These are phyloP conservation scores for Pachyramphus minor DNA, from an alignment of 2,113 vertebrate genomes.

Conservation along the genomic window DNA sequence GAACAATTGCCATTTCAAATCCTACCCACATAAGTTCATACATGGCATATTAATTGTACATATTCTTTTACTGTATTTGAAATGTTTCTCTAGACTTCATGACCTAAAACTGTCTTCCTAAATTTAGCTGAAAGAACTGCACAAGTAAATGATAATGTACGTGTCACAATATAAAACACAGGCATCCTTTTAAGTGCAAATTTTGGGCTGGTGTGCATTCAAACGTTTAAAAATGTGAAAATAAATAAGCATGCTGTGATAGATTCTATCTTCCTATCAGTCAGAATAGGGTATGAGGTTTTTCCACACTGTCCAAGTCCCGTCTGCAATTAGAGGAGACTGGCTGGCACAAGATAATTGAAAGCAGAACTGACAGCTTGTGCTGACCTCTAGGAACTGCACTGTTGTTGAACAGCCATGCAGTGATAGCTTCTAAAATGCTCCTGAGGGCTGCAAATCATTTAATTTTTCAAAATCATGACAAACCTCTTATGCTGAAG, in stretches of 20 bases:
- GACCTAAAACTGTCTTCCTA: conserved; percentile 58
- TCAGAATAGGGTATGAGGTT: background rate
- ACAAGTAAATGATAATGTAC: conserved; percentile 32
- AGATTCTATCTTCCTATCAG: background rate
- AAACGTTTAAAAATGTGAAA: background rate
- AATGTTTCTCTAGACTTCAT: conserved; percentile 24
- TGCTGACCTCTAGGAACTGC: conserved; percentile 9
- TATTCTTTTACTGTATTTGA: background rate
- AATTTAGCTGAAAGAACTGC: conserved; percentile 46
- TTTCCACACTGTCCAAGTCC: background rate
- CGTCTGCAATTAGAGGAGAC: background rate
- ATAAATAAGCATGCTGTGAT: background rate
- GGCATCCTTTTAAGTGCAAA: conserved; percentile 51
- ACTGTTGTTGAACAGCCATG: background rate
- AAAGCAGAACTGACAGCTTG: conserved; percentile 4
- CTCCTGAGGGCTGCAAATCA: background rate
- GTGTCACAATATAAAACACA: conserved; percentile 2
- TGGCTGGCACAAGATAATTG: background rate
- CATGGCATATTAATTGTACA: background rate
- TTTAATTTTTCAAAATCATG: background rate
- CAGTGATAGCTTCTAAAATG: background rate
- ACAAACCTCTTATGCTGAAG: background rate
- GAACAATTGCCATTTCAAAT: background rate
- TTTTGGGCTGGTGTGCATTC: background rate
- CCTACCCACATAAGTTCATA: background rate